Base-by-base conservation (phyloP, 2,888 invertebrate genomes). In the Trachelus tabidus region DNA sequence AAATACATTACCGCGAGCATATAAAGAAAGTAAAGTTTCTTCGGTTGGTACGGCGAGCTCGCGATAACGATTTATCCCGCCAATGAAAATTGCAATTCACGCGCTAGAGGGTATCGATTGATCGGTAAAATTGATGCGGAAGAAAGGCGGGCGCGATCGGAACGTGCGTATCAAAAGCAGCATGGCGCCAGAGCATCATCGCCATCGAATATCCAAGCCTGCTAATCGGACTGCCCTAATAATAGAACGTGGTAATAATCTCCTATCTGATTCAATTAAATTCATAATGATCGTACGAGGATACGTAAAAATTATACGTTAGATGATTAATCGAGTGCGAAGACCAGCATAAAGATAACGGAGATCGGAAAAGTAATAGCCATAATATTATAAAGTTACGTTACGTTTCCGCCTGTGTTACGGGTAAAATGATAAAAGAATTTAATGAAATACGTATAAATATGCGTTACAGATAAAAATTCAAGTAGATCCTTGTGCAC, bases 271-370 rank as follows among this genome's bases (percentile, higher is more conserved):
- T 75, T 75, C 30, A 30, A 37, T 75, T 75, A 75, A 75, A 75
- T 75, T n/a, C 23, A 34, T 76, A 33, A 69, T 69, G 35, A 74
- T 75, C 30, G 12, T 34, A 68, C 12, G 69, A 34, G 34, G 11
- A 71, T 34, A 69, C 34, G 73, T 68, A 12, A 73, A 76, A 71
- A 33, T 74, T 74, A 73, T 35, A 31, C 33, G 34, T 68, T 15
- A 68, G 15, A 68, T 73, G 71, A 37, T 73, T 74, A 56, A 34
- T 75, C 34, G 73, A 75, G 40, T 75, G 69, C 23, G 75, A 35
- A 30, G 40, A 77, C 40, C 75, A 34, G 75, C 77, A 69, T 56
- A 77, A 75, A 75, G 75, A 79, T 79, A 73, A 31, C 56, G 1
- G 35, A 68, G 56, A 56, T 56, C 56, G 56, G 9, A 6, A 56